A percentile compares a stretch with the other conserved stretches of the same genome.
Conservation (phyloP, 2,113 vertebrate genomes). For the Arothron firmamentum region DNA sequence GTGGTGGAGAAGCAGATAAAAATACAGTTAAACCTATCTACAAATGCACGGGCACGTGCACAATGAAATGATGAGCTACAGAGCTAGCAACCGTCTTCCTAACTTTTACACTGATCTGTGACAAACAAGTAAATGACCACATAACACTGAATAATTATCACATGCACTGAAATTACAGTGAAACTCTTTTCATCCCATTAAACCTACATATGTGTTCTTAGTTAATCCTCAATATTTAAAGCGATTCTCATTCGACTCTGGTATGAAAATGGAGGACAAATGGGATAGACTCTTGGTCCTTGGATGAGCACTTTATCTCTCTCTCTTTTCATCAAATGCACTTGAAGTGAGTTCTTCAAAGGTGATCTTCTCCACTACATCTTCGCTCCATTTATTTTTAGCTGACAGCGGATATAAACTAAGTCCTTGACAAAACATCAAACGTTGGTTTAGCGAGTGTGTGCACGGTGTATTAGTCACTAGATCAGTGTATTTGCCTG, state of each 20-base stretch:
- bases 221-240: constrained; percentile 7
- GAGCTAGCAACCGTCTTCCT: constrained; percentile 44
- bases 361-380: constrained; percentile 34
- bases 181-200: neutral
- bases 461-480: constrained; percentile 55
- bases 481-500: constrained; percentile 49
- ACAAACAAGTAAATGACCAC: constrained; percentile 15
- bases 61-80: constrained; percentile 4
- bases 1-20: constrained; percentile 32
- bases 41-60: constrained; percentile 5
- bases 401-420: constrained; percentile 45
- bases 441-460: constrained; percentile 54
- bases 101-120: constrained; percentile 48
- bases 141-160: too few species aligned
- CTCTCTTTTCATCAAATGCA: constrained; percentile 33
- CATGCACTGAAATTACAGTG: constrained; percentile 1
- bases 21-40: constrained; percentile 9
- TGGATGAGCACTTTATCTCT: constrained; percentile 28
- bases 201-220: constrained; percentile 9
- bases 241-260: constrained; percentile 42
- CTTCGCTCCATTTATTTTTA: constrained; percentile 59
- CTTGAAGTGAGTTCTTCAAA: constrained; percentile 46
- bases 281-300: constrained; percentile 20
- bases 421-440: constrained; percentile 67
- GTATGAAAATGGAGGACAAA: constrained; percentile 35